These are phyloP conservation scores for Platysteira castanea DNA, from an alignment of 2,113 vertebrate species.

Conservation along the genomic window DNA sequence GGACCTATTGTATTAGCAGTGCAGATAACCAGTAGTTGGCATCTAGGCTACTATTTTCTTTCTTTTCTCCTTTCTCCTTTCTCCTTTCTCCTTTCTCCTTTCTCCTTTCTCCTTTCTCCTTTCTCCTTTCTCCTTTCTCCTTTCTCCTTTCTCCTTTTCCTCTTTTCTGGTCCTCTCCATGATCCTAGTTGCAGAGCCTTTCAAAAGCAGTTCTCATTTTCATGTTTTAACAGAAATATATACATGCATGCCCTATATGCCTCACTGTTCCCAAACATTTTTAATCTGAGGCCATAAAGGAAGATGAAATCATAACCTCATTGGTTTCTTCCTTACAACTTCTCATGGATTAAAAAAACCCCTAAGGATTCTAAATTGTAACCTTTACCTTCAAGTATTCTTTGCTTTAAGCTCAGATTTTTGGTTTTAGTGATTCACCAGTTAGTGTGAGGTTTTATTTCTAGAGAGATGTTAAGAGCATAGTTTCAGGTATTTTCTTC, in stretches of 20 bases:
- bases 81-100: too few species aligned
- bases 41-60: neutral
- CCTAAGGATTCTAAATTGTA: neutral
- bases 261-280: neutral
- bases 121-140: too few species aligned
- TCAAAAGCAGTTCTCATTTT: neutral
- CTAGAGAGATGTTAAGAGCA: neutral
- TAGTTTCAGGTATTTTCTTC: neutral
- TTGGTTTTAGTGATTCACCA: neutral
- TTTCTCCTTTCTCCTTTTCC: too few species aligned
- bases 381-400: neutral
- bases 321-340: neutral
- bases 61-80: neutral
- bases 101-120: too few species aligned
- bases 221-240: neutral
- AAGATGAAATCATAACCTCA: neutral
- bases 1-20: constrained; percentile 21
- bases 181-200: neutral
- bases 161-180: neutral
- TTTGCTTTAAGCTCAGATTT: neutral
- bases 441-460: neutral
- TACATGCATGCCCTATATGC: neutral
- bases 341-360: neutral
- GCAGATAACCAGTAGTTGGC: neutral
- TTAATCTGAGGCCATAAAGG: neutral